These are phyloP conservation scores for Gallinago media DNA, from an alignment of 2,113 vertebrate species.

Conservation along the genomic window DNA sequence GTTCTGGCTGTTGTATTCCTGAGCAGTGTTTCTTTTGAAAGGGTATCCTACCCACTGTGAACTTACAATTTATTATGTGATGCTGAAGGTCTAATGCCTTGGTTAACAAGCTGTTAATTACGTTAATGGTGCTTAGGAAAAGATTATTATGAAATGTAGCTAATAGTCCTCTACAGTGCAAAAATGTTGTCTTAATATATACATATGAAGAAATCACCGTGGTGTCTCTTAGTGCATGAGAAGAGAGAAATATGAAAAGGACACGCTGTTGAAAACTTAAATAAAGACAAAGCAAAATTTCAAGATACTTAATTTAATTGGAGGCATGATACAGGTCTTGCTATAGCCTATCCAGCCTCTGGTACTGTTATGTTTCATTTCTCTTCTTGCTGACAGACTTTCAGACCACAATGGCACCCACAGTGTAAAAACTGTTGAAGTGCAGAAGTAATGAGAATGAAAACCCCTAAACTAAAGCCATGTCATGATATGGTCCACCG, in stretches of 20 bases:
- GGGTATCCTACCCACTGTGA: conserved; percentile 24
- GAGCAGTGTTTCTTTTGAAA: background rate
- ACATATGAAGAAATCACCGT: conserved; percentile 4
- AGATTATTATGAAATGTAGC: conserved; percentile 52
- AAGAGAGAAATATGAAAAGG: background rate
- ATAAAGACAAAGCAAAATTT: background rate
- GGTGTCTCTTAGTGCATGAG: background rate
- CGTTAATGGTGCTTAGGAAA: conserved; percentile 56
- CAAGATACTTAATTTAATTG: background rate
- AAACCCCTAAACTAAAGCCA: background rate
- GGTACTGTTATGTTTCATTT: background rate
- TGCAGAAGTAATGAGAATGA: background rate
- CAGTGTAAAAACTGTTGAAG: background rate
- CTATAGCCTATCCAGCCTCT: background rate
- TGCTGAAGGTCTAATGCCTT: conserved; percentile 38
- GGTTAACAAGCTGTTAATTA: conserved; percentile 65
- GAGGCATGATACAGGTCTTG: background rate
- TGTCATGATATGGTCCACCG: background rate
- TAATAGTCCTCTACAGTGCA: conserved; percentile 41
- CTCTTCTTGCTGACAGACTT: background rate
- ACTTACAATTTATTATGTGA: conserved; percentile 23
- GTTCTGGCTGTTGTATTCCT: background rate
- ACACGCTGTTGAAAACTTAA: background rate
- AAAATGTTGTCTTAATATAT: conserved; percentile 26
- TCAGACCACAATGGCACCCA: background rate